phyloP scores from a whole-genome alignment of 2,113 vertebrate species.

The Pluvianellus socialis region DNA sequence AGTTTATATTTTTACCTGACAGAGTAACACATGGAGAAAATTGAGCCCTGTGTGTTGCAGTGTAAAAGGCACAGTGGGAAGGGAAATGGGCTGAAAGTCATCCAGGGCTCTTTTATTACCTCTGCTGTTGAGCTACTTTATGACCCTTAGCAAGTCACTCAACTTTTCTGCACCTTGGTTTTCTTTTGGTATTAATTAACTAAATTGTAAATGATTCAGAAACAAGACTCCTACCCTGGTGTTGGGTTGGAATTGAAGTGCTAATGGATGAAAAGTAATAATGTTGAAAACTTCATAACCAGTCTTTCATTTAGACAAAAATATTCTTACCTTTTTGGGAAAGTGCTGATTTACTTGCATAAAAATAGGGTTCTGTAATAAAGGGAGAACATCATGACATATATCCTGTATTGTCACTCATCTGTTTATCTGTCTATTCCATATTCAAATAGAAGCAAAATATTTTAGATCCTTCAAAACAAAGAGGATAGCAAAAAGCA shows the following conservation, averaged over 20 bases:
- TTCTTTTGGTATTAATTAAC: slow-evolving; percentile 51
- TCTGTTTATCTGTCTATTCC: background rate
- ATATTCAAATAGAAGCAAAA: background rate
- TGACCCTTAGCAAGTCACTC: slow-evolving; percentile 22
- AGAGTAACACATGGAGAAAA: background rate
- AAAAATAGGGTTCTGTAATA: background rate
- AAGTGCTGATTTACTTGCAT: background rate
- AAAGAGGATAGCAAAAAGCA: background rate
- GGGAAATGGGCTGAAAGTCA: slow-evolving; percentile 16
- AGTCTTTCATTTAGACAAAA: background rate
- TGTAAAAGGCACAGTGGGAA: background rate
- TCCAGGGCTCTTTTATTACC: background rate
- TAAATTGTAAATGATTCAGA: slow-evolving; percentile 36
- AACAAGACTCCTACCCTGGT: background rate
- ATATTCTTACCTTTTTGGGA: background rate
- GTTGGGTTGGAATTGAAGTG: background rate
- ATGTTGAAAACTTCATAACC: background rate
- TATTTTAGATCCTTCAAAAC: background rate
- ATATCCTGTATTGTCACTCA: background rate
- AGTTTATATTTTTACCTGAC: background rate
- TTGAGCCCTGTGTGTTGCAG: background rate
- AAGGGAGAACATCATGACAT: background rate
- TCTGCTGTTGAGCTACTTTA: slow-evolving; percentile 17
- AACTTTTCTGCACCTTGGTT: background rate
- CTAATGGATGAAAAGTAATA: background rate